Percentiles rank a stretch among this genome's conserved stretches.
phyloP scores from a whole-genome alignment of 1,140 invertebrate species.

The Bilobella aurantiaca region DNA sequence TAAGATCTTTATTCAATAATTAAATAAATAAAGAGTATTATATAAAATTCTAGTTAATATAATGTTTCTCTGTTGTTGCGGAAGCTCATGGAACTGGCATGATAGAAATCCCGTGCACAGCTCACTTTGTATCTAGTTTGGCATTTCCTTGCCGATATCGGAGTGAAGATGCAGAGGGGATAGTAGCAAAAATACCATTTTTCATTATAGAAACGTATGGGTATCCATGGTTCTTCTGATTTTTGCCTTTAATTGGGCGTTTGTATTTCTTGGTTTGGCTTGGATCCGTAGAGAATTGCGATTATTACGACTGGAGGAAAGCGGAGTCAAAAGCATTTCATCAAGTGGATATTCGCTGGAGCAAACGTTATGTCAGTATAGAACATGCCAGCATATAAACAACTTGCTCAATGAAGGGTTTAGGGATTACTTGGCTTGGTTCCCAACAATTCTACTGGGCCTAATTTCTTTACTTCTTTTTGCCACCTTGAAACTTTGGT shows the following conservation, averaged over 20 bases:
- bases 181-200: not conserved
- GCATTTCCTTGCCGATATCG: not conserved
- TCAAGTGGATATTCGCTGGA: not conserved
- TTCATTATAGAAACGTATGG: not conserved
- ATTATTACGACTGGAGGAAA: not conserved
- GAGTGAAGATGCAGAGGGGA: not conserved
- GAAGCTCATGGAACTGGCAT: not conserved
- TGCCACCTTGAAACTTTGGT: not conserved
- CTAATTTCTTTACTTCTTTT: not conserved
- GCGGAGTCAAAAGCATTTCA: too few species aligned
- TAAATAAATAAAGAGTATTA: too few species aligned
- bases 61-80: not conserved
- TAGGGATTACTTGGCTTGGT: not conserved
- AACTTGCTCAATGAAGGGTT: not conserved
- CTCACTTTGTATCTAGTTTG: not conserved
- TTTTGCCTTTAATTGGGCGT: not conserved
- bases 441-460: not conserved
- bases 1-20: too few species aligned
- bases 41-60: too few species aligned
- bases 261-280: not conserved
- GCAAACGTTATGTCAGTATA: not conserved
- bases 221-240: not conserved
- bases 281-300: not conserved
- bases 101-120: constrained; percentile 3
- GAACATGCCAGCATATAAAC: not conserved